Evolutionary conservation across 2,797 vertebrate genomes (phyloP).

Genomic region (Erethizon dorsatum): DNA sequence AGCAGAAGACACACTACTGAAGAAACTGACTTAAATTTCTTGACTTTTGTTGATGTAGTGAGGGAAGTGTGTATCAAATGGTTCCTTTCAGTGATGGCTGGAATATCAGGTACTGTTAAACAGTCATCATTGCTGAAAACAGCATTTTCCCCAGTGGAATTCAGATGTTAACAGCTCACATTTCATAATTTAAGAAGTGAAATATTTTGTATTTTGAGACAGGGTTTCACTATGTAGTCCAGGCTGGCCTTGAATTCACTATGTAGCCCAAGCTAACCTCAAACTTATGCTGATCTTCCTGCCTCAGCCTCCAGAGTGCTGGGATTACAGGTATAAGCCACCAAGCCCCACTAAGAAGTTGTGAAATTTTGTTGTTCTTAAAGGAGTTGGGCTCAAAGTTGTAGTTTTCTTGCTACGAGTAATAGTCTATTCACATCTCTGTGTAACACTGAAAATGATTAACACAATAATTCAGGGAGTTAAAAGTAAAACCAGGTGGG

Average conservation of each 20-base stretch:
- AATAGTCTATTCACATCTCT: conserved; percentile 11
- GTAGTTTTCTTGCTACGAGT: conserved; percentile 26
- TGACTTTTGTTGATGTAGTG: not conserved
- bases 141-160: not conserved
- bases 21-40: not conserved
- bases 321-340: not conserved
- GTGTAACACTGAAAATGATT: conserved; percentile 21
- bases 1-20: not conserved
- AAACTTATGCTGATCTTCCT: not conserved
- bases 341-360: not conserved
- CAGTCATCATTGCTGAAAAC: conserved; percentile 16
- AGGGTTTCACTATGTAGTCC: not conserved
- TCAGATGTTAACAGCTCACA: conserved; percentile 19
- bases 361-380: conserved; percentile 29
- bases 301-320: not conserved
- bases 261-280: not conserved
- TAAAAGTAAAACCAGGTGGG: not conserved
- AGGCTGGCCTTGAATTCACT: not conserved
- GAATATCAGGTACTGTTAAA: conserved; percentile 8
- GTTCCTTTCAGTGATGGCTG: not conserved
- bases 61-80: conserved; percentile 26
- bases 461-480: not conserved
- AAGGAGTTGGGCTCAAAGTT: conserved; percentile 49
- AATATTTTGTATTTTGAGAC: not conserved
- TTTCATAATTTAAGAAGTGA: conserved; percentile 60